A percentile compares a stretch with the other conserved stretches of the same genome.
Evolutionary conservation across 2,797 vertebrate genomes (phyloP).

Genomic region (Erpetoichthys calabaricus): DNA sequence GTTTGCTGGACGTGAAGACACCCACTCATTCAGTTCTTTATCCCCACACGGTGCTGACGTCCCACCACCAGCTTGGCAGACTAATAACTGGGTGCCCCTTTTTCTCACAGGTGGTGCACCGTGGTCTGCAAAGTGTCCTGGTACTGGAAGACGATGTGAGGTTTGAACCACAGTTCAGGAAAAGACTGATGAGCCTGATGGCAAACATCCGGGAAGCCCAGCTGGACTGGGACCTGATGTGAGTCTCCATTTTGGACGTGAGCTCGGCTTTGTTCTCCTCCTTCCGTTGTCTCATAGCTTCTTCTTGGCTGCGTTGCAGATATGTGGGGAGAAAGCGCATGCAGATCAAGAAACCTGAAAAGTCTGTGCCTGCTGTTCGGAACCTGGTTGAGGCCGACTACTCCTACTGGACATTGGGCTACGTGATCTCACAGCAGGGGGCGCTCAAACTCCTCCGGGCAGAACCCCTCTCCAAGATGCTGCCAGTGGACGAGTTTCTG

Average conservation of each 20-base stretch:
- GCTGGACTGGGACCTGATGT: conserved; percentile 95
- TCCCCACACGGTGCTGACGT: too few species aligned
- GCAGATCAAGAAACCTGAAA: conserved; percentile 57
- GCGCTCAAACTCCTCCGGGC: conserved; percentile 50
- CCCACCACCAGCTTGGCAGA: not conserved
- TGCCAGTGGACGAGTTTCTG: conserved; percentile 60
- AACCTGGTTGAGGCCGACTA: conserved; percentile 61
- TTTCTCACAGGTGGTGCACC: conserved; percentile 59
- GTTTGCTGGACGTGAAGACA: not conserved
- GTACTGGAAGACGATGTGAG: conserved; percentile 89
- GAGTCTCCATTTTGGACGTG: conserved; percentile 29
- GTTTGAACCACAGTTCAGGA: conserved; percentile 84
- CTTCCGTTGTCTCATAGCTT: not conserved
- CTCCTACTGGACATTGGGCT: conserved; percentile 63
- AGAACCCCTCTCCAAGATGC: conserved; percentile 44
- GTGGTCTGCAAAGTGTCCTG: conserved; percentile 59
- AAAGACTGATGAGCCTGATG: conserved; percentile 70
- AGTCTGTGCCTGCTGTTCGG: conserved; percentile 44
- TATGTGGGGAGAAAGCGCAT: conserved; percentile 62
- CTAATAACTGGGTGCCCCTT: not conserved
- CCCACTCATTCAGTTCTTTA: not conserved
- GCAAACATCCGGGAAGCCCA: conserved; percentile 54
- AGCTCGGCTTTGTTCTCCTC: not conserved
- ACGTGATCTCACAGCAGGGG: conserved; percentile 48
- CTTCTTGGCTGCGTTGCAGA: conserved; percentile 21